Evolutionary conservation across 2,888 invertebrate species (phyloP).

Genomic region (Trileptium ribeirensis): DNA sequence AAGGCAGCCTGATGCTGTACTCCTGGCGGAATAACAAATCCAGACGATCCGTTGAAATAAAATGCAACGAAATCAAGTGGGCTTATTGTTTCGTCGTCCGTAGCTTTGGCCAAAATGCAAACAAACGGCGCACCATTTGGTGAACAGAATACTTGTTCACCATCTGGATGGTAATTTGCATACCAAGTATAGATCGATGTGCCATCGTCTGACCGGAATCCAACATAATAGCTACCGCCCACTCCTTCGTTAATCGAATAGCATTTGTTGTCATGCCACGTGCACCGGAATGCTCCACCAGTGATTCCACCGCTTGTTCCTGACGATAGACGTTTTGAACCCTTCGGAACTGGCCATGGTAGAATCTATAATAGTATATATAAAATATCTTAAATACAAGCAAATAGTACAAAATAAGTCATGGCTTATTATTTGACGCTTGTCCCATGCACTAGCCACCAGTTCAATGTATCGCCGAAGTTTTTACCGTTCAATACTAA

Average conservation of each 20-base stretch:
- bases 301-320: not conserved
- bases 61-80: conserved; percentile 16
- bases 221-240: not conserved
- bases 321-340: not conserved
- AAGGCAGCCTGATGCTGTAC: conserved; percentile 14
- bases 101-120: not conserved
- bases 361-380: too few relatives aligned
- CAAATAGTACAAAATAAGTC: too few relatives aligned
- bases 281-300: not conserved
- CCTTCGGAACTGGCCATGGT: not conserved
- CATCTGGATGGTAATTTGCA: conserved; percentile 10
- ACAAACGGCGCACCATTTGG: not conserved
- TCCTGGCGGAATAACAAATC: not conserved
- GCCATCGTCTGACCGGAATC: not conserved
- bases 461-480: too few relatives aligned
- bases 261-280: not conserved
- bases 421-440: too few relatives aligned
- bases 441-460: too few relatives aligned
- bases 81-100: not conserved
- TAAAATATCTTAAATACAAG: too few relatives aligned
- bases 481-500: too few relatives aligned
- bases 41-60: not conserved
- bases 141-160: not conserved
- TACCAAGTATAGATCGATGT: not conserved
- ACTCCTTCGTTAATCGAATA: conserved; percentile 1